Base-by-base conservation (phyloP, 2,797 vertebrate genomes). In the Protonibea diacanthus region DNA sequence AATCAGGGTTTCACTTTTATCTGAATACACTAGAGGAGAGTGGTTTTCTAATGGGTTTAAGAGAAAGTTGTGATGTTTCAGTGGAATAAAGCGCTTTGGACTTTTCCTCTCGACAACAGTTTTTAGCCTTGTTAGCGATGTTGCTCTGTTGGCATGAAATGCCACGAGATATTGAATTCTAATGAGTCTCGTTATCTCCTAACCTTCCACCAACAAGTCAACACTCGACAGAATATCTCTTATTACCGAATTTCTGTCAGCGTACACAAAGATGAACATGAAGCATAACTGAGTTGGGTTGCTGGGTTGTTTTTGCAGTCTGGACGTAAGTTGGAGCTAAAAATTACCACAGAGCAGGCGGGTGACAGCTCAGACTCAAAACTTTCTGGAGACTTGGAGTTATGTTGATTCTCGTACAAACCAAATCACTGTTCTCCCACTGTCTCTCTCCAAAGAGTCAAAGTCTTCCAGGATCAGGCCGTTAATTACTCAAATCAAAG, bases 1-100 rank as follows among this genome's bases (percentile, higher is more conserved):
- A 27, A 42, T 61, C 63, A 69, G 27, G 27, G 17, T 67, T 60
- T 72, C 51, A 58, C 47, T 67, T 67, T 48, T 23, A 60, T 60
- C 68, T 76, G 63, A 62, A 71, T 52, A 40, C 71, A 52, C 81
- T 40, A 27, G 62, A 68, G 68, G 52, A 61, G 49, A 11, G 27
- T 42, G 48, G 0, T 21, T 7, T 49, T 59, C 42, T 72, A 73
- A 21, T 3, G n/a, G 20, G n/a, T 29, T 18, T 42, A 53, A 44
- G 57, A 61, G 70, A 15, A 27, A 27, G 71, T 38, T 25, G 23
- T 62, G n/a, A 25, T 27, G 51, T 18, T 38, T 65, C 61, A 38
- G 25, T 23, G n/a, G 29, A 65, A 48, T 40, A 18, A 42, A 66
- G 14, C 1, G 25, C 51, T 67, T 55, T 71, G 10, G 11, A 52